Conservation (phyloP, 1,140 invertebrate species). For the Hyles euphorbiae region DNA sequence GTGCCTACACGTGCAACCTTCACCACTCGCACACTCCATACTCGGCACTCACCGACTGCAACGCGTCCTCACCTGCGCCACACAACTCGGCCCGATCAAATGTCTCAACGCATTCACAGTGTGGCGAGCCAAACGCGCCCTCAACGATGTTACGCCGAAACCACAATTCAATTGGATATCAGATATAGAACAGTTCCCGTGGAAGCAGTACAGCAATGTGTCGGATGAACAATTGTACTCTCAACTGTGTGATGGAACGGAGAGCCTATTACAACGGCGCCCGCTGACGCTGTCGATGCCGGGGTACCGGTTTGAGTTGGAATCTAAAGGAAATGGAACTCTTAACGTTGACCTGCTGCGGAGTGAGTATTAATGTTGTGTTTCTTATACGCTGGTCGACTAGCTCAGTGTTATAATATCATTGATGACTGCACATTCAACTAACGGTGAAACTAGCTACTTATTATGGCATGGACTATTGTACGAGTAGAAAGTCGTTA, state of each 20-base stretch:
- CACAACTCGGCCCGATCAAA: constrained; percentile 47
- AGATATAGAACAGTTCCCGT: constrained; percentile 49
- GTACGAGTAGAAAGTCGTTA: too few relatives aligned
- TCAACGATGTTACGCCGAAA: constrained; percentile 21
- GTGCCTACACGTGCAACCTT: constrained; percentile 32
- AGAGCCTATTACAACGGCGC: constrained; percentile 45
- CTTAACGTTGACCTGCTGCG: constrained; percentile 56
- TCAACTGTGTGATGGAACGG: constrained; percentile 47
- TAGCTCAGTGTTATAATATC: too few relatives aligned
- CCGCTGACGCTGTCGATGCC: constrained; percentile 44
- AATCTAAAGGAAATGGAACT: constrained; percentile 46
- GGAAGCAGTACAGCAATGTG: constrained; percentile 49
- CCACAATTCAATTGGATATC: constrained; percentile 27
- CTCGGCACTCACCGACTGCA: constrained; percentile 22
- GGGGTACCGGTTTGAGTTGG: constrained; percentile 45
- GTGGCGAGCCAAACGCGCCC: constrained; percentile 56
- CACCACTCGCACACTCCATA: constrained; percentile 10
- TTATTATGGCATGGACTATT: too few relatives aligned
- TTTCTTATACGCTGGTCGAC: background rate
- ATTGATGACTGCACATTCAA: too few relatives aligned
- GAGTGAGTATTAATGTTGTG: constrained; percentile 43
- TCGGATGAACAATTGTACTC: constrained; percentile 50
- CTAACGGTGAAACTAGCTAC: too few relatives aligned
- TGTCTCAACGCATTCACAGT: constrained; percentile 63
- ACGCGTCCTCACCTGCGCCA: constrained; percentile 42